These are phyloP conservation scores for Lasioglossum zephyrum DNA, from an alignment of 2,888 invertebrate genomes.

Conservation along the genomic window DNA sequence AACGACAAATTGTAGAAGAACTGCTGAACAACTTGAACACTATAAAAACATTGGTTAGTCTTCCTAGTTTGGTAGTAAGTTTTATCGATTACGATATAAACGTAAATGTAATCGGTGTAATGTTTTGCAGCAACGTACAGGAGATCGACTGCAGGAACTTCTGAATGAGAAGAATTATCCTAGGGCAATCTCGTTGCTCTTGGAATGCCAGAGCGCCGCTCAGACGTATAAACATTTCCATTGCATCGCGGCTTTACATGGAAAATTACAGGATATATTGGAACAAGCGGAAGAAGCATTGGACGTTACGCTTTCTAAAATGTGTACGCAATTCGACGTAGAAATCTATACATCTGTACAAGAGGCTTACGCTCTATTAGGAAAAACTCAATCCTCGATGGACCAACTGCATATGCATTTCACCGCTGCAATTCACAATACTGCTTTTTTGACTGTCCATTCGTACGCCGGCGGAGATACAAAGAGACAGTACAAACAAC, in stretches of 20 bases:
- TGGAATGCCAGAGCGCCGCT: slow-evolving; percentile 95
- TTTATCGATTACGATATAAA: background rate
- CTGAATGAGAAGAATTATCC: slow-evolving; percentile 94
- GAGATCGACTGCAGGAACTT: slow-evolving; percentile 92
- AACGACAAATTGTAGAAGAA: slow-evolving; percentile 92
- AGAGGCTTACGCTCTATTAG: slow-evolving; percentile 94
- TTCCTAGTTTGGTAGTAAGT: background rate
- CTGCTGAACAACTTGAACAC: slow-evolving; percentile 92
- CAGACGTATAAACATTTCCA: slow-evolving; percentile 93
- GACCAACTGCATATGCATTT: slow-evolving; percentile 98
- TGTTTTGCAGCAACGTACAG: slow-evolving; percentile 89
- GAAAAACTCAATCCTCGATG: slow-evolving; percentile 96
- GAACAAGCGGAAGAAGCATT: slow-evolving; percentile 96
- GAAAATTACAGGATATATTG: slow-evolving; percentile 95
- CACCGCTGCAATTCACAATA: slow-evolving; percentile 95
- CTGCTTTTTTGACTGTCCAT: slow-evolving; percentile 88
- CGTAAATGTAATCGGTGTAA: background rate
- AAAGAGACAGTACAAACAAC: slow-evolving; percentile 92
- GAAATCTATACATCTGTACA: slow-evolving; percentile 93
- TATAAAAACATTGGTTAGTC: slow-evolving; percentile 91
- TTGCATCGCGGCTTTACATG: slow-evolving; percentile 95
- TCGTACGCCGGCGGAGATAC: slow-evolving; percentile 86
- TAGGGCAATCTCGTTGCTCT: slow-evolving; percentile 94
- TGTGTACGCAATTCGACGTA: slow-evolving; percentile 87
- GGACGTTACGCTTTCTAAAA: slow-evolving; percentile 93